Evolutionary conservation across 2,113 vertebrate species (phyloP).

Genomic region (Coptodon rendalli): DNA sequence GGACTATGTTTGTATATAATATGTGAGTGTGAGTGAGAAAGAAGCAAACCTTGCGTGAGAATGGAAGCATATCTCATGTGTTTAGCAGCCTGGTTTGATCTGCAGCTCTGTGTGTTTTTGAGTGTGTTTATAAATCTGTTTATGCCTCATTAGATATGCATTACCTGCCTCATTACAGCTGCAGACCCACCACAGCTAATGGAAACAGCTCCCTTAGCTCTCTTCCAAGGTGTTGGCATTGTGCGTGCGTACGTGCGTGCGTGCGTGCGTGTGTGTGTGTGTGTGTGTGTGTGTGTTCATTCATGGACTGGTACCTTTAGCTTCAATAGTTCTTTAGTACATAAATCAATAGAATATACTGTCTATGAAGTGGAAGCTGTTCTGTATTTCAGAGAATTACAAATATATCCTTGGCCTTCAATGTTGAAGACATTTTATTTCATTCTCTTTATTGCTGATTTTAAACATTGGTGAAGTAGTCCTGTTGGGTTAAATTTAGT

Average conservation of each 20-base stretch:
- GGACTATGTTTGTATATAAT: background rate
- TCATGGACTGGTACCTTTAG: background rate
- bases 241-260: fast-evolving
- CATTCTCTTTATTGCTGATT: background rate
- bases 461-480: background rate
- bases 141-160: conserved; percentile 75
- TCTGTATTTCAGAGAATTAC: background rate
- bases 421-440: background rate
- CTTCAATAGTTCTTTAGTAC: background rate
- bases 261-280: background rate
- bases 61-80: background rate
- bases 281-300: background rate
- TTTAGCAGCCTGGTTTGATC: conserved; percentile 9
- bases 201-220: conserved; percentile 44
- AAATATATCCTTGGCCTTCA: background rate
- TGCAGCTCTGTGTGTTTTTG: background rate
- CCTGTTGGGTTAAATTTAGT: background rate
- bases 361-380: background rate
- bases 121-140: conserved; percentile 63
- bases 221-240: conserved; percentile 39
- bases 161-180: conserved; percentile 73
- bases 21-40: background rate
- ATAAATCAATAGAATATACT: background rate
- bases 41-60: background rate
- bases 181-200: conserved; percentile 58